Base-by-base conservation (phyloP, 2,888 invertebrate genomes). In the Pasiphila rectangulata region DNA sequence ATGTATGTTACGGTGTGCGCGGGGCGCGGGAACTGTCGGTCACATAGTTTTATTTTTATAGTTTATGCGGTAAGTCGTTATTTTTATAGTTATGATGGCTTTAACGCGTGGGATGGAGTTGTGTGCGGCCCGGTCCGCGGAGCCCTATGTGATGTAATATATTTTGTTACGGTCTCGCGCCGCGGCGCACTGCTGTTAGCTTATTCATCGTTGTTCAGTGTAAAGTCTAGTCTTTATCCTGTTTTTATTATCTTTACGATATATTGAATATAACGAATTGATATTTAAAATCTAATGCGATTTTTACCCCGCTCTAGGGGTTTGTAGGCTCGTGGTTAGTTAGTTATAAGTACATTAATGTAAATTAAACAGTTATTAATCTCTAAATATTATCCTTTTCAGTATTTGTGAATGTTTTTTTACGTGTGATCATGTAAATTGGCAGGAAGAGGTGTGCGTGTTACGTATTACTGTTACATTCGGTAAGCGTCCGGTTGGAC, bases 161-260 rank as follows among this genome's bases (percentile, higher is more conserved):
- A 52, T 54, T 54, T 53, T 42, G 53, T 55, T 47, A 30, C 20
- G 51, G 56, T 51, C 63, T 69, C 61, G 56, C 39, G 40, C 58
- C 62, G 59, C 62, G 67, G 32, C 66, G 78, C 81, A 78, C 73
- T 79, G 83, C 81, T 80, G 80, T 84, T 83, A 77, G 83, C 79
- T 75, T 76, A 76, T 69, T 81, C 79, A 78, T 83, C 83, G 84
- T 85, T 88, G 79, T 82, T 87, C 87, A 86, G 87, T 89, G 88
- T 89, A 88, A 85, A 84, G 87, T 89, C 89, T 89, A 89, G 89
- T 89, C 89, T 87, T 85, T 87, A 88, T 85, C 69, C 84, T 86
- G 85, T 87, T 87, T 82, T 76, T 77, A 80, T 83, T 81, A 82
- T 83, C 79, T 82, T 75, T 83, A 83, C 76, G 76, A 79, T 83